Conservation (phyloP, 2,888 invertebrate species). For the Tinea semifulvella region DNA sequence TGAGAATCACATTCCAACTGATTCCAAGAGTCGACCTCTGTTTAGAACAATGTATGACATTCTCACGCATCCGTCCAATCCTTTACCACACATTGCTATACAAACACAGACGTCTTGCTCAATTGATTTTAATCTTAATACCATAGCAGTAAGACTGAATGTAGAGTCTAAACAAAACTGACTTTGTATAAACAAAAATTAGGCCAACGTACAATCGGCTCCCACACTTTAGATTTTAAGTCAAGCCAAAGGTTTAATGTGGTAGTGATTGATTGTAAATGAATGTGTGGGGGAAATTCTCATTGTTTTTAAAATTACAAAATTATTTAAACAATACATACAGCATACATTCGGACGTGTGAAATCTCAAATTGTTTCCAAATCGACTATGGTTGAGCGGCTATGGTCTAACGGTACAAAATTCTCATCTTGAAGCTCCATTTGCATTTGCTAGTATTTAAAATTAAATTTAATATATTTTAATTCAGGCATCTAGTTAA, state of each 20-base stretch:
- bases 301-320: constrained; percentile 11
- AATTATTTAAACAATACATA: constrained; percentile 5
- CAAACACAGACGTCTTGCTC: too few relatives aligned
- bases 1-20: neutral
- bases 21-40: constrained; percentile 7
- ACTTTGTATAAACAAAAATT: constrained; percentile 4
- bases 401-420: too few relatives aligned
- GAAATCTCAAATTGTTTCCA: constrained; percentile 3
- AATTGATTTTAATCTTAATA: too few relatives aligned
- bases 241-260: constrained; percentile 20
- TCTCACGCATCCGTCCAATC: constrained; percentile 43
- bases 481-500: too few relatives aligned
- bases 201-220: constrained; percentile 24
- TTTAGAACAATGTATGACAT: constrained; percentile 36
- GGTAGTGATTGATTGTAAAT: constrained; percentile 44
- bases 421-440: too few relatives aligned
- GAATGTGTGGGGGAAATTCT: constrained; percentile 5
- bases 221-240: constrained; percentile 39
- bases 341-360: constrained; percentile 10
- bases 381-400: too few relatives aligned
- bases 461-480: too few relatives aligned
- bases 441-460: too few relatives aligned
- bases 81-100: constrained; percentile 1
- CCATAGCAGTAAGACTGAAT: too few relatives aligned
- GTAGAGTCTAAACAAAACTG: neutral